Percentiles rank a stretch among this genome's conserved stretches.
Conservation (phyloP, 2,797 vertebrate genomes). For the Aselliscus stoliczkanus region DNA sequence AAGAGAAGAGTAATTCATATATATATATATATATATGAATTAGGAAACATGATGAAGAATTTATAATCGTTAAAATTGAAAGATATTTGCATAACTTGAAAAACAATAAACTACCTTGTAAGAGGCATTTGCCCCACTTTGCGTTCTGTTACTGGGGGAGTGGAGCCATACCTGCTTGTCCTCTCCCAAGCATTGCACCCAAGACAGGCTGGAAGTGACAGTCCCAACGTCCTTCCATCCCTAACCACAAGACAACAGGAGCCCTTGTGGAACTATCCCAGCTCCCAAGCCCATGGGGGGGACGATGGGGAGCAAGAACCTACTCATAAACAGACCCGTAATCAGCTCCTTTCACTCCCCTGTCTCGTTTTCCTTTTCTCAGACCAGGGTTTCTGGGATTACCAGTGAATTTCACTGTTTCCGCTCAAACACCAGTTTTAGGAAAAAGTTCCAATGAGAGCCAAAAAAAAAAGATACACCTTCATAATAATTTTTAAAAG, state of each 20-base stretch:
- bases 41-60: not conserved
- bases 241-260: not conserved
- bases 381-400: not conserved
- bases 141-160: not conserved
- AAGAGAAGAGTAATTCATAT: not conserved
- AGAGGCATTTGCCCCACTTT: not conserved
- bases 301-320: not conserved
- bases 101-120: not conserved
- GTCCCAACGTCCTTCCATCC: rapidly evolving
- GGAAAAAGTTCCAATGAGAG: not conserved
- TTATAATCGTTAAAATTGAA: not conserved
- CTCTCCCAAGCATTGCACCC: not conserved
- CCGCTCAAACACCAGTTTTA: not conserved
- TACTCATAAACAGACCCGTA: not conserved
- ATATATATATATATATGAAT: not conserved
- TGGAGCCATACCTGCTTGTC: not conserved
- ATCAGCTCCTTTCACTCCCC: not conserved
- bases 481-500: not conserved
- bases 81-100: not conserved
- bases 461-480: not conserved
- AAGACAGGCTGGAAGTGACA: not conserved
- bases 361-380: not conserved
- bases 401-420: not conserved
- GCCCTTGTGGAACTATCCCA: no score
- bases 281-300: not conserved